phyloP scores from a whole-genome alignment of 2,113 vertebrate species.

The Phainopepla nitens region DNA sequence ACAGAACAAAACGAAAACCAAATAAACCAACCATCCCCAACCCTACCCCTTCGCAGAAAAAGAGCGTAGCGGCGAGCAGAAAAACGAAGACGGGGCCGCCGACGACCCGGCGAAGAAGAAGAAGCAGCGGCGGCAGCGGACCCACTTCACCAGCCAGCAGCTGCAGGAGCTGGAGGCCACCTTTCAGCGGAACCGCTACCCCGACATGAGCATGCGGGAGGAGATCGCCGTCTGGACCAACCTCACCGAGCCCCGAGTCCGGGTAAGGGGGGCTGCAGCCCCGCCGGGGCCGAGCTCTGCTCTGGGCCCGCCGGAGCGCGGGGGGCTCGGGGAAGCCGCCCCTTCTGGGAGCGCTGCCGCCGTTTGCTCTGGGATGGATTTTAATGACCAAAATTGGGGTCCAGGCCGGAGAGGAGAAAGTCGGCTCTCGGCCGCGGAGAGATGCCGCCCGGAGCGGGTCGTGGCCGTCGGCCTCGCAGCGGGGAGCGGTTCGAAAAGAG shows the following conservation, averaged over 20 bases:
- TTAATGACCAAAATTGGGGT: neutral
- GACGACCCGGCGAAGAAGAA: slow-evolving; percentile 95
- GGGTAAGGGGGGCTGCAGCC: slow-evolving; percentile 78
- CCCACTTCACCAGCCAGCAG: slow-evolving; percentile 98
- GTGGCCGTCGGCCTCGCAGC: neutral
- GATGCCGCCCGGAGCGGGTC: neutral
- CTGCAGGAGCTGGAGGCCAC: slow-evolving; percentile 97
- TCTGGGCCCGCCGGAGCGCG: neutral
- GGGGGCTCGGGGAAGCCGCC: neutral
- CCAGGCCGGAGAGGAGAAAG: too few relatives aligned
- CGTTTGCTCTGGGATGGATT: neutral
- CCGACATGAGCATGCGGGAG: slow-evolving; percentile 97
- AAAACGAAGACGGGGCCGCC: slow-evolving; percentile 81
- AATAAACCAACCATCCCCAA: neutral
- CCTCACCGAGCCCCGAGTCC: slow-evolving; percentile 93
- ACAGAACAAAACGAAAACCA: neutral
- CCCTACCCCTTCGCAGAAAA: slow-evolving; percentile 76
- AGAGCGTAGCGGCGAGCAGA: slow-evolving; percentile 79
- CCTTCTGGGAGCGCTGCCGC: neutral
- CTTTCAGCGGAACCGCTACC: slow-evolving; percentile 97
- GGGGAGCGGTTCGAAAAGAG: neutral
- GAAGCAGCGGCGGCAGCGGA: slow-evolving; percentile 92
- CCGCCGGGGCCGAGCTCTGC: neutral
- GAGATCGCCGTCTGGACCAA: slow-evolving; percentile 99
- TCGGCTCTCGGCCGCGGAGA: too few relatives aligned